Percentiles rank a stretch among this genome's conserved stretches.
These are phyloP conservation scores for Cryptomyrus ogoouensis DNA, from an alignment of 2,113 vertebrate genomes.

Conservation along the genomic window DNA sequence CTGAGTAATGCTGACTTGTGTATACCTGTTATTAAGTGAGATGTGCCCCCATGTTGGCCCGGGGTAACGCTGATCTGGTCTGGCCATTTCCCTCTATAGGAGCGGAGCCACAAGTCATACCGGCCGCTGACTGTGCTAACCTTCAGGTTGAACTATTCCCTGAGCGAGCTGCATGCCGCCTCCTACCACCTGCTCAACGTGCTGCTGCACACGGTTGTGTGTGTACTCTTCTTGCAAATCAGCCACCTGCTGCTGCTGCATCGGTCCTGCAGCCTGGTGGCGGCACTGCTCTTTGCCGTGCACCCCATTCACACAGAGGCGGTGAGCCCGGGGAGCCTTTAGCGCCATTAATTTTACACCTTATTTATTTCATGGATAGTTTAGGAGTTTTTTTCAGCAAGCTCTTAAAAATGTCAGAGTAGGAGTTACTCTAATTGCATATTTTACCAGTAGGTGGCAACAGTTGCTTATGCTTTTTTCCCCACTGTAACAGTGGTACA, in stretches of 20 bases:
- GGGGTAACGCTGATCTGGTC: not conserved
- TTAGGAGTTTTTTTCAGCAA: not conserved
- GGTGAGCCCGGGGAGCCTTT: conserved; percentile 63
- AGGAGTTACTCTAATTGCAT: conserved; percentile 9
- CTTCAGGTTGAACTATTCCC: conserved; percentile 90
- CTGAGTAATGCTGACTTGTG: not conserved
- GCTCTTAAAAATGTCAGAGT: not conserved
- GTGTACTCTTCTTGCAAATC: conserved; percentile 84
- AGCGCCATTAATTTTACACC: not conserved
- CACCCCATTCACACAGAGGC: conserved; percentile 96
- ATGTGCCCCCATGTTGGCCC: not conserved
- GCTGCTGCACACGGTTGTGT: conserved; percentile 77
- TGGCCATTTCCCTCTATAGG: conserved; percentile 58
- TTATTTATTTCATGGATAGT: not conserved
- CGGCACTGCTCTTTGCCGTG: conserved; percentile 83
- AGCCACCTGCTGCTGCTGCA: conserved; percentile 82
- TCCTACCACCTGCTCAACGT: conserved; percentile 93
- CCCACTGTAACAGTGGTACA: not conserved
- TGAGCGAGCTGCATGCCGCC: conserved; percentile 81
- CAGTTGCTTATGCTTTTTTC: conserved; percentile 30
- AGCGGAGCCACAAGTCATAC: conserved; percentile 96
- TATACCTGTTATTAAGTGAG: not conserved
- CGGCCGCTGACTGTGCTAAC: conserved; percentile 91
- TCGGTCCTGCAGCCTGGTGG: conserved; percentile 70
- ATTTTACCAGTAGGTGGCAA: conserved; percentile 55